These are phyloP conservation scores for Neotoma lepida DNA, from an alignment of 2,113 vertebrate species.

Conservation along the genomic window DNA sequence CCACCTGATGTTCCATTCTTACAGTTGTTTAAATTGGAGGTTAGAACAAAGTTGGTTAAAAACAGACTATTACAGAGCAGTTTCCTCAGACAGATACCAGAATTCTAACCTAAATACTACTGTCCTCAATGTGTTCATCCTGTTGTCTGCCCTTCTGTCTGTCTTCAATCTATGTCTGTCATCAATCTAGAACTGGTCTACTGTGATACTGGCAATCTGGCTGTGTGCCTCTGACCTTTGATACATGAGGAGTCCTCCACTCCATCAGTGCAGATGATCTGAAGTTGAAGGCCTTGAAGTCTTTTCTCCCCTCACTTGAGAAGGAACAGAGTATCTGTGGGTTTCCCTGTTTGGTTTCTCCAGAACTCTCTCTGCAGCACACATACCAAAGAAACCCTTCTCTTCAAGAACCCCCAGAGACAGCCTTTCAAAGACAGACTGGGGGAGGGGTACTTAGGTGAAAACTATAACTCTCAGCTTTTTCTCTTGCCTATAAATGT, in stretches of 20 bases:
- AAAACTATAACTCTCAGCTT: conserved; percentile 18
- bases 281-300: neutral
- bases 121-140: neutral
- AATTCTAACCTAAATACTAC: neutral
- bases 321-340: neutral
- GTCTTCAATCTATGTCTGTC: neutral
- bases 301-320: neutral
- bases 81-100: neutral
- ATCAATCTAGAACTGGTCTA: neutral
- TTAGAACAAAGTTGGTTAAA: neutral
- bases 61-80: neutral
- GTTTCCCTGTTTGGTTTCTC: neutral
- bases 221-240: neutral
- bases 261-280: neutral
- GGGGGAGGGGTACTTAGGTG: neutral
- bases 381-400: neutral
- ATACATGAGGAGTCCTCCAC: rapidly evolving
- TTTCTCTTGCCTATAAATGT: conserved; percentile 27
- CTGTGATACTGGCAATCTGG: neutral
- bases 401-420: neutral
- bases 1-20: neutral
- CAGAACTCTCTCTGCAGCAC: rapidly evolving
- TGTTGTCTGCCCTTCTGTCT: neutral
- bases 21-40: conserved; percentile 3
- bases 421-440: neutral